Conservation (phyloP, 1,140 invertebrate genomes). For the Nephila pilipes region DNA sequence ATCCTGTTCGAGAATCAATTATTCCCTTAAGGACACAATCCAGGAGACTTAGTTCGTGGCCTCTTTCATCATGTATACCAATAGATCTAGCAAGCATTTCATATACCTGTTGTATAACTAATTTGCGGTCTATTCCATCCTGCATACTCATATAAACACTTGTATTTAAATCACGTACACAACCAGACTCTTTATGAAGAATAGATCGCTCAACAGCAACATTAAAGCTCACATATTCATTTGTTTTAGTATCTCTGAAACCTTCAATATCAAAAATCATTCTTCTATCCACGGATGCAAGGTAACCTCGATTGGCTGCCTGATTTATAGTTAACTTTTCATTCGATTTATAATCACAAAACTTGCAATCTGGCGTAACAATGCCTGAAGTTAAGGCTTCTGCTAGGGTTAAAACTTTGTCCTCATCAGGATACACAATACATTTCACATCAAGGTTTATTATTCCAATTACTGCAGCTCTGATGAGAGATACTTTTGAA, state of each 20-base stretch:
- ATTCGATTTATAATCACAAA: conserved; percentile 87
- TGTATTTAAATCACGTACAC: conserved; percentile 88
- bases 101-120: conserved; percentile 87
- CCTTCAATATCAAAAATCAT: conserved; percentile 95
- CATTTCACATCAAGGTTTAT: conserved; percentile 93
- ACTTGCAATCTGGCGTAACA: conserved; percentile 88
- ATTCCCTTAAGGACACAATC: conserved; percentile 91
- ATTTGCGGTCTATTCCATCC: conserved; percentile 81
- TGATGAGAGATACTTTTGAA: conserved; percentile 88
- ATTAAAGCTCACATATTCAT: conserved; percentile 92
- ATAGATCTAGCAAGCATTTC: conserved; percentile 92
- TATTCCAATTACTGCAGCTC: conserved; percentile 92
- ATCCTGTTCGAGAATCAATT: conserved; percentile 92
- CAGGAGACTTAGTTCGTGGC: conserved; percentile 89
- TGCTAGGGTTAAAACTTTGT: conserved; percentile 90
- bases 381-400: conserved; percentile 91
- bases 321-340: conserved; percentile 88
- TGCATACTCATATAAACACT: conserved; percentile 88
- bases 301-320: conserved; percentile 92
- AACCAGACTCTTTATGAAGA: conserved; percentile 88
- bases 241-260: conserved; percentile 91
- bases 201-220: conserved; percentile 90
- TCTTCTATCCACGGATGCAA: conserved; percentile 92
- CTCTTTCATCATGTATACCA: conserved; percentile 87
- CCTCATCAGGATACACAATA: conserved; percentile 87